Evolutionary conservation across 2,888 invertebrate species (phyloP).

Genomic region (Nomada goodeniana): DNA sequence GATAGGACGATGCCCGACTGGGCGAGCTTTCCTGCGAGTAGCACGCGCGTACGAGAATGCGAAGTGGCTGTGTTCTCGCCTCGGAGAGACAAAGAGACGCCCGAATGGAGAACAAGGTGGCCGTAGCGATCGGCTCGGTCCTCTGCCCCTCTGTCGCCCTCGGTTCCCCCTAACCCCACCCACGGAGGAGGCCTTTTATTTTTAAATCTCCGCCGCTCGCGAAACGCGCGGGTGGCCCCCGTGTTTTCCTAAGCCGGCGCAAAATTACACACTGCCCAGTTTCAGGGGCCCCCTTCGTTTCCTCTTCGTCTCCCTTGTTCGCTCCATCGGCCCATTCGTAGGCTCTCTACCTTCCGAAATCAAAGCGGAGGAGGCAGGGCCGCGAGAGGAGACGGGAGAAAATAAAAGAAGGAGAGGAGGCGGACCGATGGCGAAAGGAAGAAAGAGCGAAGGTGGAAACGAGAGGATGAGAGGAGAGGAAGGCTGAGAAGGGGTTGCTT

Average conservation of each 20-base stretch:
- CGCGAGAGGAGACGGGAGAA: conserved; percentile 19
- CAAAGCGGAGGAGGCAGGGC: conserved; percentile 49
- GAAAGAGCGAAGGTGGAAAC: conserved; percentile 50
- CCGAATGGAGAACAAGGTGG: conserved; percentile 71
- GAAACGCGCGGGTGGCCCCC: conserved; percentile 84
- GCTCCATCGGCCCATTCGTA: conserved; percentile 13
- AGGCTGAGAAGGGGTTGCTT: conserved; percentile 63
- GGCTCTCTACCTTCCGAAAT: conserved; percentile 63
- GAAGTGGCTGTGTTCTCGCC: conserved; percentile 71
- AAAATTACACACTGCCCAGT: conserved; percentile 84
- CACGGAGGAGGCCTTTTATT: conserved; percentile 77
- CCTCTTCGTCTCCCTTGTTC: conserved; percentile 6
- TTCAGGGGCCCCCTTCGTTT: conserved; percentile 56
- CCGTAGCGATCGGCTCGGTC: conserved; percentile 66
- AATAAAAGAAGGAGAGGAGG: conserved; percentile 40
- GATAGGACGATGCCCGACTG: too few relatives aligned
- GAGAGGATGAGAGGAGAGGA: conserved; percentile 62
- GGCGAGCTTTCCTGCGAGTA: conserved; percentile 32
- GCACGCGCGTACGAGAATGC: conserved; percentile 53
- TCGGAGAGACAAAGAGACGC: conserved; percentile 75
- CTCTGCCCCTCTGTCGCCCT: conserved; percentile 30
- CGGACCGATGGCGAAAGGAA: conserved; percentile 48
- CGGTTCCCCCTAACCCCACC: conserved; percentile 3
- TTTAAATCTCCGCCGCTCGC: conserved; percentile 81
- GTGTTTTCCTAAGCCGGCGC: conserved; percentile 84